Conservation (phyloP, 2,113 vertebrate species). For the Sylvilagus bachmani region DNA sequence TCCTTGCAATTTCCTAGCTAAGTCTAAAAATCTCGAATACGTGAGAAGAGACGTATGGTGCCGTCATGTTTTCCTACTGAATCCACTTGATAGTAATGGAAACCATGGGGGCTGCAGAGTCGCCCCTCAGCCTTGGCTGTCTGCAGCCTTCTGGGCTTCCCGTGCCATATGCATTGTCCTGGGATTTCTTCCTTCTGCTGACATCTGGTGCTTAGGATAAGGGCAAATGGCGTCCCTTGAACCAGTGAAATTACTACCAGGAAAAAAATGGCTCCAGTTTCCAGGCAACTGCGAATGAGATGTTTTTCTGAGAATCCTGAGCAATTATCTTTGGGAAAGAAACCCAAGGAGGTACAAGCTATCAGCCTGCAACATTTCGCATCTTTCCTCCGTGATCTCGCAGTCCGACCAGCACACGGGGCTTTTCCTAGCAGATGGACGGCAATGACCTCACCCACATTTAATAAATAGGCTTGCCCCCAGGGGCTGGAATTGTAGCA, state of each 20-base stretch:
- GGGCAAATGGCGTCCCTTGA: constrained; percentile 60
- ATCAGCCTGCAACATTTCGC: neutral
- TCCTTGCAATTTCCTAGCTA: constrained; percentile 12
- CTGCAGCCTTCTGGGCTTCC: neutral
- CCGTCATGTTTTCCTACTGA: neutral
- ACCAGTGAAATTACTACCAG: constrained; percentile 22
- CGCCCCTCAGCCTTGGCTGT: neutral
- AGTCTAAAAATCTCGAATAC: neutral
- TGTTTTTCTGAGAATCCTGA: neutral
- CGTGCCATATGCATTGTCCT: constrained; percentile 59
- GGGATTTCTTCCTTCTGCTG: constrained; percentile 56
- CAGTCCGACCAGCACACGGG: neutral
- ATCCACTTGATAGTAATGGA: neutral
- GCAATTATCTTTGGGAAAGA: neutral
- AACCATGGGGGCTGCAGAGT: neutral
- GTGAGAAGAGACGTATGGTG: neutral
- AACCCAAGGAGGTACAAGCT: neutral
- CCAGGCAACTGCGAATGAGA: neutral
- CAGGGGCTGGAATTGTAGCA: constrained; percentile 44
- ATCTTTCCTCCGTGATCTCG: neutral
- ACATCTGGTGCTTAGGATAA: constrained; percentile 68
- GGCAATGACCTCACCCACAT: constrained; percentile 53
- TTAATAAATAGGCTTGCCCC: constrained; percentile 70
- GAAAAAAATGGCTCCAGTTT: constrained; percentile 17
- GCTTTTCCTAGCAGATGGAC: constrained; percentile 50